Evolutionary conservation across 1,140 invertebrate genomes (phyloP).

Genomic region (Micrasema minimum): DNA sequence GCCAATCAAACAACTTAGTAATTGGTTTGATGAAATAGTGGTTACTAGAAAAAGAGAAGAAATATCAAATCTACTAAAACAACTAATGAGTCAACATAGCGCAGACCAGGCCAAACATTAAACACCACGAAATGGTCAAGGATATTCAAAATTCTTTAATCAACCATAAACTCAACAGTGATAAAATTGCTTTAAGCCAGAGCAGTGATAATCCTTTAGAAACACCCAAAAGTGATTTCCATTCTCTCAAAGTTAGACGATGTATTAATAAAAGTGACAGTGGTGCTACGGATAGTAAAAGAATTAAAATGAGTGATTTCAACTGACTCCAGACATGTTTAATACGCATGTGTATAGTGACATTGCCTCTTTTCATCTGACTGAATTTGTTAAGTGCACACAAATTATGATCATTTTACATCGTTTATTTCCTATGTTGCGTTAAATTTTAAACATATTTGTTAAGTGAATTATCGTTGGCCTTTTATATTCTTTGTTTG

Average conservation of each 20-base stretch:
- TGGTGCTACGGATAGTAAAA: constrained; percentile 47
- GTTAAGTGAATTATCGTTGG: too few relatives aligned
- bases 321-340: constrained; percentile 31
- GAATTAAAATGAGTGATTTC: constrained; percentile 45
- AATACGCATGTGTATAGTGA: too few relatives aligned
- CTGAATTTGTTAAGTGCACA: too few relatives aligned
- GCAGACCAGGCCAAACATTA: constrained; percentile 57
- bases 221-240: constrained; percentile 34
- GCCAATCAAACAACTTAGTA: constrained; percentile 78
- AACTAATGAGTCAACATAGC: constrained; percentile 73
- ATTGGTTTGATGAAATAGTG: constrained; percentile 83
- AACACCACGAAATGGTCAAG: constrained; percentile 43
- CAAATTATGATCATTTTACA: too few relatives aligned
- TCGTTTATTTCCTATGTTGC: too few relatives aligned
- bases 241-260: constrained; percentile 44
- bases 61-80: constrained; percentile 77
- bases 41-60: constrained; percentile 84
- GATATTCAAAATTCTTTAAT: constrained; percentile 45
- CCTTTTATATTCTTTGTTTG: too few relatives aligned
- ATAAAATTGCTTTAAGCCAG: constrained; percentile 32
- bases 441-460: too few relatives aligned
- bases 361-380: too few relatives aligned
- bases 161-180: constrained; percentile 44
- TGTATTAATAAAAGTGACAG: constrained; percentile 37
- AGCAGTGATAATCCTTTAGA: constrained; percentile 38